Evolutionary conservation across 2,113 vertebrate species (phyloP).

Genomic region (Thamnaconus septentrionalis): DNA sequence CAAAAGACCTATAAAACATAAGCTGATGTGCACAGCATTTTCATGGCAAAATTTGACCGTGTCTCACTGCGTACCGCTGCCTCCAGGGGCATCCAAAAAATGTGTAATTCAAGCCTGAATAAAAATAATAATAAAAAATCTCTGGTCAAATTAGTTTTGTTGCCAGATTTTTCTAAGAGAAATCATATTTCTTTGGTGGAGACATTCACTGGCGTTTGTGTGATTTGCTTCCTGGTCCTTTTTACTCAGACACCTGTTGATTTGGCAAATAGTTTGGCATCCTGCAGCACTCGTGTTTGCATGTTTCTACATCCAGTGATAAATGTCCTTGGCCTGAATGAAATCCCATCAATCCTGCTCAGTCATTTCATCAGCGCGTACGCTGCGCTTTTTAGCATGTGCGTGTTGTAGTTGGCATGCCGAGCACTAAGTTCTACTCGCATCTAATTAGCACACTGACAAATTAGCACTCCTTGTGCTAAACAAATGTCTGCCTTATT

Average conservation of each 20-base stretch:
- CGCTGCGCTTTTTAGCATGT: slow-evolving; percentile 14
- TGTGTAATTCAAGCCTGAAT: too few relatives aligned
- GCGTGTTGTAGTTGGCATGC: slow-evolving; percentile 50
- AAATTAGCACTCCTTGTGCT: slow-evolving; percentile 45
- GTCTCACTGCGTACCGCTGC: slow-evolving; percentile 17
- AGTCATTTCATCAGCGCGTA: slow-evolving; percentile 28
- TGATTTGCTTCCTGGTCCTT: not conserved
- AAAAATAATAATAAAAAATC: too few relatives aligned
- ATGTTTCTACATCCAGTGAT: slow-evolving; percentile 41
- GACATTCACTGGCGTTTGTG: slow-evolving; percentile 4
- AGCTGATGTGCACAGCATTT: slow-evolving; percentile 27
- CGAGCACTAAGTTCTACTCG: slow-evolving; percentile 27
- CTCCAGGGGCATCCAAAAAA: slow-evolving; percentile 5
- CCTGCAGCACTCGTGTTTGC: slow-evolving; percentile 30
- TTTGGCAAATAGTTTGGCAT: slow-evolving; percentile 17
- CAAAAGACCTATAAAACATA: slow-evolving; percentile 6
- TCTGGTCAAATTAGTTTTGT: not conserved
- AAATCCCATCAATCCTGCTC: slow-evolving; percentile 41
- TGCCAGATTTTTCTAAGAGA: slow-evolving; percentile 32
- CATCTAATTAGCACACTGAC: slow-evolving; percentile 48
- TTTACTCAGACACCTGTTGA: not conserved
- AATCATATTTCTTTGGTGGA: not conserved
- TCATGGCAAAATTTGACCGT: slow-evolving; percentile 24
- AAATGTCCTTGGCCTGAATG: slow-evolving; percentile 41
- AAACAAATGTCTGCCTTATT: slow-evolving; percentile 44